A percentile compares a stretch with the other conserved stretches of the same genome.
These are phyloP conservation scores for Hippoglossus stenolepis DNA, from an alignment of 2,113 vertebrate species.

Conservation along the genomic window DNA sequence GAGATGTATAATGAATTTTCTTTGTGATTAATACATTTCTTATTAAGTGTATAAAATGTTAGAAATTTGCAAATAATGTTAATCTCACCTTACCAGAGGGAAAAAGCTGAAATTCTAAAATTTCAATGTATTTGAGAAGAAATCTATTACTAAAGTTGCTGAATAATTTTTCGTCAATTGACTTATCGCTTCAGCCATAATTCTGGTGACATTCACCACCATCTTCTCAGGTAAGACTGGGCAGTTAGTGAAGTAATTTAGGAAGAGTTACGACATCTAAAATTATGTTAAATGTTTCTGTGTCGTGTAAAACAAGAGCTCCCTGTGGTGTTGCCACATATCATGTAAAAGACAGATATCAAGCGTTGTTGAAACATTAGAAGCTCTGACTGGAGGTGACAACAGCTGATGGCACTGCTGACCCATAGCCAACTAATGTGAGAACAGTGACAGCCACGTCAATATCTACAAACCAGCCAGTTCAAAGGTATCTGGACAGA, in stretches of 20 bases:
- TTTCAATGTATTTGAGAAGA: not conserved
- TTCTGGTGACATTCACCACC: not conserved
- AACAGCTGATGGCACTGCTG: constrained; percentile 44
- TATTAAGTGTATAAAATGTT: too few relatives aligned
- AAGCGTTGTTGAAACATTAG: constrained; percentile 25
- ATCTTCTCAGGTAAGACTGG: too few relatives aligned
- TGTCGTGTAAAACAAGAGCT: not conserved
- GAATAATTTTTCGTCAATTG: not conserved
- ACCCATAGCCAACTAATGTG: constrained; percentile 18
- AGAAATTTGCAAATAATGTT: too few relatives aligned
- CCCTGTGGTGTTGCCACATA: not conserved
- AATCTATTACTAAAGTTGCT: not conserved
- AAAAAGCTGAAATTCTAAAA: not conserved
- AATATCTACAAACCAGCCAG: constrained; percentile 2
- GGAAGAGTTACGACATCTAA: not conserved
- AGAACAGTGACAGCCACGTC: not conserved
- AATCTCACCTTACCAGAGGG: not conserved
- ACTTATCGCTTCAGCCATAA: not conserved
- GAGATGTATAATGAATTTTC: too few relatives aligned
- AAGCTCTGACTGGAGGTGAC: constrained; percentile 18
- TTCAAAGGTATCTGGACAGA: not conserved
- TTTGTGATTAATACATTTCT: too few relatives aligned
- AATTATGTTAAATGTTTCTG: not conserved
- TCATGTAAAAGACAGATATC: not conserved
- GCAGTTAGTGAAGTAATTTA: not conserved